Evolutionary conservation across 2,113 vertebrate species (phyloP).

Genomic region (Carollia perspicillata): DNA sequence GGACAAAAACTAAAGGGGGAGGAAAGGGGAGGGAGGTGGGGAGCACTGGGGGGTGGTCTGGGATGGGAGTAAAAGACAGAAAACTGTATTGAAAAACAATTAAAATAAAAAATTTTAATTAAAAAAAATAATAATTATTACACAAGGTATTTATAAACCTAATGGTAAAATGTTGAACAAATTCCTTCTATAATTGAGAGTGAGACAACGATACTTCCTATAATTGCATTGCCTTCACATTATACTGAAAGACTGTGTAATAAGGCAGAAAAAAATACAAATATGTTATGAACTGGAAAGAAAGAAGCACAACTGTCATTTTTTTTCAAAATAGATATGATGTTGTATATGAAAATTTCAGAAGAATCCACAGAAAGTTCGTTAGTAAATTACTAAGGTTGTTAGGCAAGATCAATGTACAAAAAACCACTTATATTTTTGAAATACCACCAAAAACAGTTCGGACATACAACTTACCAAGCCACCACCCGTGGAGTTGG

Average conservation of each 20-base stretch:
- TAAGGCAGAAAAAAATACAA: not conserved
- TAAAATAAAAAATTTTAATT: no score
- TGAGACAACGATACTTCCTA: not conserved
- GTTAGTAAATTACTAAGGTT: not conserved
- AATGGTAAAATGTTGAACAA: not conserved
- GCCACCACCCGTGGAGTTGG: not conserved
- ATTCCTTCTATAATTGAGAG: not conserved
- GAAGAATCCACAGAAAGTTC: not conserved
- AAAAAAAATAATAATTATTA: no score
- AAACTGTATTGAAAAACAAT: no score
- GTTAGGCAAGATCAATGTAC: not conserved
- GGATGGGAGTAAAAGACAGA: no score
- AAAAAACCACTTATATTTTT: constrained; percentile 8
- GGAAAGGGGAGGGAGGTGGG: no score
- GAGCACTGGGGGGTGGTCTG: no score
- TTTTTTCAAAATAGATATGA: not conserved
- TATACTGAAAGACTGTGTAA: not conserved
- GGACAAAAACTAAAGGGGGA: no score
- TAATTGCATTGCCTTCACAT: not conserved
- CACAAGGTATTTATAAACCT: not conserved
- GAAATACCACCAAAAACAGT: not conserved
- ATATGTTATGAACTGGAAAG: not conserved
- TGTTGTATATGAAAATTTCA: not conserved
- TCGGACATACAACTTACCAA: not conserved
- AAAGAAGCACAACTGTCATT: not conserved